Percentiles rank a stretch among this genome's conserved stretches.
phyloP scores from a whole-genome alignment of 2,888 invertebrate genomes.

The Meganola albula region DNA sequence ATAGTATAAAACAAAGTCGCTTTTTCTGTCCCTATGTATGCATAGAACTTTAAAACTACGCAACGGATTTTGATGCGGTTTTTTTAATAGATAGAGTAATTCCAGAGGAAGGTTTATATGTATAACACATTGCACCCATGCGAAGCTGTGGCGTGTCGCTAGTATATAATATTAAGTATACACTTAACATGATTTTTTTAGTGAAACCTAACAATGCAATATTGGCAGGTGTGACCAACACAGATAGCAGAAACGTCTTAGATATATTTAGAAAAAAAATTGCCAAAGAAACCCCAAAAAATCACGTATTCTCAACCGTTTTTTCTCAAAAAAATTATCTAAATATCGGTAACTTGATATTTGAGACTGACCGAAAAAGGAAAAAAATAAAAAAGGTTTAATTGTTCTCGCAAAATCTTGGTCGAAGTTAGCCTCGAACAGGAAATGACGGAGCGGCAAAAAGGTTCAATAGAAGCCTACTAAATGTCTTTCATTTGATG shows the following conservation, averaged over 20 bases:
- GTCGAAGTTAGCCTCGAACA: constrained; percentile 57
- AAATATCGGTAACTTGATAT: constrained; percentile 59
- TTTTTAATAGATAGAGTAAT: too few relatives aligned
- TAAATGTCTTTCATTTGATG: constrained; percentile 67
- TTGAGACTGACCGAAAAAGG: constrained; percentile 62
- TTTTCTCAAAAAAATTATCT: constrained; percentile 51
- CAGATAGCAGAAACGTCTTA: constrained; percentile 18
- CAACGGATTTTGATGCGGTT: too few relatives aligned
- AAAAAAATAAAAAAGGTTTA: constrained; percentile 55
- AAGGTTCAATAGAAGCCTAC: constrained; percentile 61
- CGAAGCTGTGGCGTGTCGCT: too few relatives aligned
- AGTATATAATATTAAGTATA: too few relatives aligned
- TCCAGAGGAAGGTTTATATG: too few relatives aligned
- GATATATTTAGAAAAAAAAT: constrained; percentile 34
- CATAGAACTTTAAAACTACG: too few relatives aligned
- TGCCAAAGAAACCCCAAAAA: constrained; percentile 39
- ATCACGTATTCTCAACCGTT: constrained; percentile 38
- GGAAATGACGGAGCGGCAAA: constrained; percentile 69
- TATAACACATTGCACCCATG: too few relatives aligned
- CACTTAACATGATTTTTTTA: too few relatives aligned
- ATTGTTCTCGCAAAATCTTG: constrained; percentile 67
- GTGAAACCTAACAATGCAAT: too few relatives aligned
- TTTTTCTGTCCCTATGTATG: too few relatives aligned
- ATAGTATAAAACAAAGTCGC: too few relatives aligned
- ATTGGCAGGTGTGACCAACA: constrained; percentile 32